These are phyloP conservation scores for Atopsyche davidsoni DNA, from an alignment of 1,140 invertebrate genomes.

Conservation along the genomic window DNA sequence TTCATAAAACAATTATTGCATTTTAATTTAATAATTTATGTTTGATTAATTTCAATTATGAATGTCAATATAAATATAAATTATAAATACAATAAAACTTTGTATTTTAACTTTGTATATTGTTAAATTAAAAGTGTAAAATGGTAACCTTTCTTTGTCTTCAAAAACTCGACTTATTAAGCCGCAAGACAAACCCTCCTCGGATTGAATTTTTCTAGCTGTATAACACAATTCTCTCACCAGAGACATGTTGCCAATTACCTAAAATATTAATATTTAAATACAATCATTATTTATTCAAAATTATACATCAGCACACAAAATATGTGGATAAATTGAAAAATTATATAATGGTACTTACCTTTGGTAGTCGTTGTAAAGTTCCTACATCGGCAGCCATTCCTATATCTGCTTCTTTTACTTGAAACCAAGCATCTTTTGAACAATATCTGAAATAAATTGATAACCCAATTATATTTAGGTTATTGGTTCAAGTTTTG, in stretches of 20 bases:
- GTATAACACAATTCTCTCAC: slow-evolving; percentile 84
- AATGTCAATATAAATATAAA: no score
- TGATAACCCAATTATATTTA: no score
- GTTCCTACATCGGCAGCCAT: slow-evolving; percentile 93
- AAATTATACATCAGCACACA: neutral
- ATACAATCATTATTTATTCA: slow-evolving; percentile 2
- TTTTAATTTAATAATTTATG: neutral
- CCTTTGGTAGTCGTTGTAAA: slow-evolving; percentile 88
- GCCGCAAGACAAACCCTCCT: slow-evolving; percentile 73
- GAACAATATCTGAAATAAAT: slow-evolving; percentile 70
- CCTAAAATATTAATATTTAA: slow-evolving; percentile 34
- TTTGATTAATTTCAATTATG: neutral
- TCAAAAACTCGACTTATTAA: slow-evolving; percentile 70
- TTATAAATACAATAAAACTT: no score
- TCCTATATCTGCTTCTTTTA: slow-evolving; percentile 82
- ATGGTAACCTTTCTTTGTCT: slow-evolving; percentile 66
- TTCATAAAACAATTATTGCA: neutral
- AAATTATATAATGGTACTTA: slow-evolving; percentile 23
- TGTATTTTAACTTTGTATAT: no score
- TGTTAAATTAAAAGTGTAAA: no score
- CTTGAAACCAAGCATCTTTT: slow-evolving; percentile 85
- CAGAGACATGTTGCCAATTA: slow-evolving; percentile 82
- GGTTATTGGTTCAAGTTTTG: no score
- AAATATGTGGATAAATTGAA: neutral
- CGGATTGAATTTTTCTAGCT: slow-evolving; percentile 69